Conservation (phyloP, 2,888 invertebrate genomes). For the Cryptus viduatorius region DNA sequence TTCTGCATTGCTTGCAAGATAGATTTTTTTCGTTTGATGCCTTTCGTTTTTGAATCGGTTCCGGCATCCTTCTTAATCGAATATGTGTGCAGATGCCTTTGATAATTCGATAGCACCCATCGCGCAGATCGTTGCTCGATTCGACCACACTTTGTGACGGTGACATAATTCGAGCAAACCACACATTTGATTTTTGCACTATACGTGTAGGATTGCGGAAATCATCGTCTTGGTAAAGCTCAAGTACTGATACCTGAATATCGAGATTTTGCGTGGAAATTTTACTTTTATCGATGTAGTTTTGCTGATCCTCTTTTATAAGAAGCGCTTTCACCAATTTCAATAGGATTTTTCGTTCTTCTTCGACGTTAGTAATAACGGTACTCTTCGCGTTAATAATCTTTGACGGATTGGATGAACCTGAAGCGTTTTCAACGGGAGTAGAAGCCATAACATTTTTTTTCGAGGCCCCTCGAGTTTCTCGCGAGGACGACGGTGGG, state of each 20-base stretch:
- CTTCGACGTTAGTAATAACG: slow-evolving; percentile 17
- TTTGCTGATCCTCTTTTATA: slow-evolving; percentile 19
- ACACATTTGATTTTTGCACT: slow-evolving; percentile 48
- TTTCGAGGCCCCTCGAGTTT: not conserved
- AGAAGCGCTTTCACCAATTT: slow-evolving; percentile 34
- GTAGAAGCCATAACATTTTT: not conserved
- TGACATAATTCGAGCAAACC: slow-evolving; percentile 24
- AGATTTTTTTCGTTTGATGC: too few species aligned
- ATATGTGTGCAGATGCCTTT: slow-evolving; percentile 49
- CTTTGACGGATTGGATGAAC: not conserved
- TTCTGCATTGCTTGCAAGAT: too few species aligned
- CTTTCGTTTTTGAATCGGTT: not conserved
- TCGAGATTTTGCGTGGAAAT: slow-evolving; percentile 28
- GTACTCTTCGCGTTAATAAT: slow-evolving; percentile 14
- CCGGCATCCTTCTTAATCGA: not conserved
- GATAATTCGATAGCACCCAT: slow-evolving; percentile 58
- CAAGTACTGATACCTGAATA: slow-evolving; percentile 34
- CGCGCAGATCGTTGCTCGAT: slow-evolving; percentile 19
- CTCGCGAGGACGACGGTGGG: not conserved
- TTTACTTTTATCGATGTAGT: not conserved
- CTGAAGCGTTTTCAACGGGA: not conserved
- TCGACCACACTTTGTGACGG: slow-evolving; percentile 47
- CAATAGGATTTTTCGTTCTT: slow-evolving; percentile 36
- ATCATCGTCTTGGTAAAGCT: slow-evolving; percentile 49
- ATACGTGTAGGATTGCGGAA: slow-evolving; percentile 47